These are phyloP conservation scores for Ochotona curzoniae DNA, from an alignment of 2,113 vertebrate species.

Conservation along the genomic window DNA sequence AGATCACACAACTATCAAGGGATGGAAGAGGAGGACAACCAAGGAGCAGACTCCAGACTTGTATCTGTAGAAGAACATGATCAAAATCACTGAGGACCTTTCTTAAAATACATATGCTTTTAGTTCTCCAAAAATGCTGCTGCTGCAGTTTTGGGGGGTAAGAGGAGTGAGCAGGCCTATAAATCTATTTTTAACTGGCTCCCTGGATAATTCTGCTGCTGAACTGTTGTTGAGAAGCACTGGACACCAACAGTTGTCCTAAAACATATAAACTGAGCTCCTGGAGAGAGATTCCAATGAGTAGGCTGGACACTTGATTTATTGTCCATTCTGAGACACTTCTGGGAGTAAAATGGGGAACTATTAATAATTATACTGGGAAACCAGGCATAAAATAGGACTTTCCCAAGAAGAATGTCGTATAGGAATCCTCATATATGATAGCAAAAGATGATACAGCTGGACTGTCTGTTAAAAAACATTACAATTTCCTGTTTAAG, in stretches of 20 bases:
- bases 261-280: neutral
- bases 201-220: neutral
- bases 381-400: neutral
- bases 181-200: conserved; percentile 49
- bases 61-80: neutral
- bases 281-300: conserved; percentile 7
- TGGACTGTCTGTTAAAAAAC: neutral
- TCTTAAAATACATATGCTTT: neutral
- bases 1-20: neutral
- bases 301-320: conserved; percentile 5
- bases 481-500: neutral
- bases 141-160: neutral
- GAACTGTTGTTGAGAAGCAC: neutral
- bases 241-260: neutral
- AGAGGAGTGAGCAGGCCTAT: neutral
- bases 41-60: neutral
- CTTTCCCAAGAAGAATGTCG: conserved; percentile 41
- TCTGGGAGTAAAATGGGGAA: neutral
- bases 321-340: neutral
- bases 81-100: neutral
- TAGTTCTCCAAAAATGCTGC: neutral
- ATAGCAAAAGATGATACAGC: neutral
- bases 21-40: neutral
- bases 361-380: conserved; percentile 29
- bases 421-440: neutral